These are phyloP conservation scores for Drosophila persimilis DNA, from an alignment of 1,140 invertebrate species.

Conservation along the genomic window DNA sequence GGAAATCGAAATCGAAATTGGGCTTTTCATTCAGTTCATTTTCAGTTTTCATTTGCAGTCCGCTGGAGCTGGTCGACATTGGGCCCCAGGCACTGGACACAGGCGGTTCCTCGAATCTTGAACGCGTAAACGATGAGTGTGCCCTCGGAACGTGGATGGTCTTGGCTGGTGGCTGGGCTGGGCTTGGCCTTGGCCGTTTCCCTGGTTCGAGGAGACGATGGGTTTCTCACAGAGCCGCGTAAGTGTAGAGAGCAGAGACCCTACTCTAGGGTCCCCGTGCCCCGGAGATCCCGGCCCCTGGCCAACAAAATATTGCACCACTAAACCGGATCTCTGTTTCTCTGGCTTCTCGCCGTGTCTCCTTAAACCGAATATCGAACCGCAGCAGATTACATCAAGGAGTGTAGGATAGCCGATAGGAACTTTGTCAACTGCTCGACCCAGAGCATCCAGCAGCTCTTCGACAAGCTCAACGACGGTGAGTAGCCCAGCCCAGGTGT, in stretches of 20 bases:
- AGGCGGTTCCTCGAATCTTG: slow-evolving; percentile 12
- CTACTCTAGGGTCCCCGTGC: too few species aligned
- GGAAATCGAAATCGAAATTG: slow-evolving; percentile 54
- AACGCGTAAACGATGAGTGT: slow-evolving; percentile 22
- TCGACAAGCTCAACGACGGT: slow-evolving; percentile 85
- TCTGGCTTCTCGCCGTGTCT: slow-evolving; percentile 51
- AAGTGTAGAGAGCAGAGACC: slow-evolving; percentile 43
- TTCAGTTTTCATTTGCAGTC: slow-evolving; percentile 68
- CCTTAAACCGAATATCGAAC: slow-evolving; percentile 48
- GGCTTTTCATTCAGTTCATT: slow-evolving; percentile 49
- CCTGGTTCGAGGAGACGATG: slow-evolving; percentile 50
- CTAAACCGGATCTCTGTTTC: slow-evolving; percentile 72
- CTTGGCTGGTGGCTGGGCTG: slow-evolving; percentile 23
- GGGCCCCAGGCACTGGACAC: neutral
- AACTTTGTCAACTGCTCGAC: slow-evolving; percentile 87
- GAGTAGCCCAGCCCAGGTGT: slow-evolving; percentile 11
- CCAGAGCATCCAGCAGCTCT: slow-evolving; percentile 86
- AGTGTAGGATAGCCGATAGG: slow-evolving; percentile 86
- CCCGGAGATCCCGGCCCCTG: too few species aligned
- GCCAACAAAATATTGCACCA: slow-evolving; percentile 47
- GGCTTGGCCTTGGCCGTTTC: slow-evolving; percentile 25
- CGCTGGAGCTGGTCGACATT: slow-evolving; percentile 45
- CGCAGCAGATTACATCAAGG: slow-evolving; percentile 87
- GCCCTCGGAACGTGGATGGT: slow-evolving; percentile 6
- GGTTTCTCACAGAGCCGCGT: slow-evolving; percentile 75